A percentile compares a stretch with the other conserved stretches of the same genome.
phyloP scores from a whole-genome alignment of 2,888 invertebrate species.

The Drosophila demipolita region DNA sequence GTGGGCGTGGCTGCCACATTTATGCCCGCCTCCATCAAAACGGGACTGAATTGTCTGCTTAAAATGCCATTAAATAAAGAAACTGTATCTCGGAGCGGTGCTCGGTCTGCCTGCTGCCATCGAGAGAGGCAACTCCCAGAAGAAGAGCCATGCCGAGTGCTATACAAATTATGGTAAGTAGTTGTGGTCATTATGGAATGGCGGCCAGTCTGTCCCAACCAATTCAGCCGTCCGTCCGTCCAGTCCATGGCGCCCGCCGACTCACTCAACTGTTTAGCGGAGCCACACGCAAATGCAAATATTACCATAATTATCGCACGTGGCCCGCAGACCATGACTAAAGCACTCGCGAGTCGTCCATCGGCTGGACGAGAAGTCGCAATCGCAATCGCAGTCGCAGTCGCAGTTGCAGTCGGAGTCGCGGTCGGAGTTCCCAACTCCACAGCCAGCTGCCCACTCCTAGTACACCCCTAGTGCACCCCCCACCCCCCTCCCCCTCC shows the following conservation, averaged over 20 bases:
- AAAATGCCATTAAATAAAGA: constrained; percentile 62
- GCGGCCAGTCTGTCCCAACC: constrained; percentile 8
- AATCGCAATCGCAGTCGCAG: constrained; percentile 10
- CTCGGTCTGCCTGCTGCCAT: constrained; percentile 18
- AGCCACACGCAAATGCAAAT: constrained; percentile 81
- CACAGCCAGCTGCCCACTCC: background rate
- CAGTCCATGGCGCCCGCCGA: constrained; percentile 69
- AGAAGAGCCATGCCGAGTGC: constrained; percentile 8
- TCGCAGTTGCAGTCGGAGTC: background rate
- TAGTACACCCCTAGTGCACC: background rate
- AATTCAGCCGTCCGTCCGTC: constrained; percentile 3
- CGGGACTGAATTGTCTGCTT: constrained; percentile 54
- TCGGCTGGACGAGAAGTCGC: constrained; percentile 8
- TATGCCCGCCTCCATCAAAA: constrained; percentile 12
- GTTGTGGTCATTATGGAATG: constrained; percentile 1
- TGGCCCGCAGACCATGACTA: constrained; percentile 76
- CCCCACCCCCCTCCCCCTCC: accelerated
- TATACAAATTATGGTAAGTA: background rate
- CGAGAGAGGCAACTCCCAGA: constrained; percentile 27
- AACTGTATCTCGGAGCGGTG: constrained; percentile 30
- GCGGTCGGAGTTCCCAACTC: background rate
- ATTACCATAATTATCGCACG: constrained; percentile 80
- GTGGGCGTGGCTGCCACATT: constrained; percentile 33
- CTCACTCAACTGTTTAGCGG: constrained; percentile 80
- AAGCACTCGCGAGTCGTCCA: constrained; percentile 77